Evolutionary conservation across 92 coral and sea anemone species (phyloP), one percentile per base, ranked within the genome.

Genomic region (Paragorgia papillata): DNA sequence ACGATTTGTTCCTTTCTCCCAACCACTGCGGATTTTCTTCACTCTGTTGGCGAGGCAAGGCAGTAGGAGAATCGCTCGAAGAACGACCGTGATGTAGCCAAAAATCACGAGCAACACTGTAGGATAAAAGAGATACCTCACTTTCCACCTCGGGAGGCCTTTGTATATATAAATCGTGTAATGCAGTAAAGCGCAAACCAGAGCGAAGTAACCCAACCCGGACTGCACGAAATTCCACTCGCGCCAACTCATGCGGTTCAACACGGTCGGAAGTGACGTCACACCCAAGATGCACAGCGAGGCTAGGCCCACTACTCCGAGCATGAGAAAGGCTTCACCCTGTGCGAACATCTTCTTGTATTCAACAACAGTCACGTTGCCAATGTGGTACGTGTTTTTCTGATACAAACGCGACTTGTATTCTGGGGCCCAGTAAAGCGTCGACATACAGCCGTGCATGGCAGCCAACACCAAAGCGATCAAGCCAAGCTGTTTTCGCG

Each of bases 221-320:
- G 71, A 64, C 71, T 64, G 71, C 49, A 64, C 71, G 71, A 64
- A 64, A 64, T 64, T 64, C 71, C 71, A 64, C 71, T 64, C 71
- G 39, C 49, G 71, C 71, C 71, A 64, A 18, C 71, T 64, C 71
- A 64, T 64, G 48, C 71, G 71, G 29, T 64, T 64, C 12, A 64
- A 20, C 24, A 64, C 71, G 6, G 71, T 64, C 29, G 71, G 71
- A 7, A 64, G 24, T 64, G 71, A 64, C 27, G 71, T 64, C 24
- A 64, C 30, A 12, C 71, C 71, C 71, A 64, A 17, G 20, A 64
- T 64, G 71, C 50, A 64, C 49, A 64, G 51, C 71, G 71, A 34
- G 8, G 71, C 37, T 46, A 64, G 31, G 0, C 26, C 71, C 51
- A 64, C 13, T n/a, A 64, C 71, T 1, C 71, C 71, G 26, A 64